phyloP scores from a whole-genome alignment of 1,140 invertebrate genomes.

The Pomacea maculata region DNA sequence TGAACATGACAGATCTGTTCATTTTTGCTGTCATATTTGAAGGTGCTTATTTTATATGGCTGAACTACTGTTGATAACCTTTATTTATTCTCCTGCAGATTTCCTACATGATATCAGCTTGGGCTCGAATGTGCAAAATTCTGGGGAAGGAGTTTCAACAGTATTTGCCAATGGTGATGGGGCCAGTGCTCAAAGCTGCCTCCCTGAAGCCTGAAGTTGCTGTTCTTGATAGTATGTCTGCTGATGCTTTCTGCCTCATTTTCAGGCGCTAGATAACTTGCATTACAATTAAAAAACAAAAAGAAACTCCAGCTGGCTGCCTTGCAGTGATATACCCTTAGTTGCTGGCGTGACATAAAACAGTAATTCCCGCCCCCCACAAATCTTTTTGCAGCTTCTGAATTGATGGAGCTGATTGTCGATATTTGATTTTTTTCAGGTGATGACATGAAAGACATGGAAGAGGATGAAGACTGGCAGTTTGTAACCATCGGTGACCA shows the following conservation, averaged over 20 bases:
- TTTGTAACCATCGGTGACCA: constrained; percentile 97
- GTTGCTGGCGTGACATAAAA: too few relatives aligned
- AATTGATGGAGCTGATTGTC: not conserved
- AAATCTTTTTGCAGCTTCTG: not conserved
- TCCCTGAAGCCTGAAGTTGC: constrained; percentile 97
- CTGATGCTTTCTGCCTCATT: constrained; percentile 2
- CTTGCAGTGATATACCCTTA: too few relatives aligned
- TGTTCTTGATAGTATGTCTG: constrained; percentile 85
- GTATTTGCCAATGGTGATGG: constrained; percentile 97
- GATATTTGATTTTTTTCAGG: constrained; percentile 34
- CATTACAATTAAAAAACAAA: too few relatives aligned
- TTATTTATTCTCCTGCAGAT: constrained; percentile 52
- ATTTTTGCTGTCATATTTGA: too few relatives aligned
- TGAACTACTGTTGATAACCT: too few relatives aligned
- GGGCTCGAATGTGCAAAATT: constrained; percentile 98
- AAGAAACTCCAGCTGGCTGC: too few relatives aligned
- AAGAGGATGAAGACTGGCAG: constrained; percentile 95
- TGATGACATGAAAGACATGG: constrained; percentile 75
- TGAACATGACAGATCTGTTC: too few relatives aligned
- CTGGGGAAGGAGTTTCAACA: constrained; percentile 94
- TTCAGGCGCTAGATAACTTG: not conserved
- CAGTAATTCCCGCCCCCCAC: too few relatives aligned
- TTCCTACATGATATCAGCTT: constrained; percentile 97
- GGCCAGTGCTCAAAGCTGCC: constrained; percentile 93
- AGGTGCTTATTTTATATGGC: too few relatives aligned